A percentile compares a stretch with the other conserved stretches of the same genome.
Conservation (phyloP, 2,113 vertebrate species). For the Clinocottus analis region DNA sequence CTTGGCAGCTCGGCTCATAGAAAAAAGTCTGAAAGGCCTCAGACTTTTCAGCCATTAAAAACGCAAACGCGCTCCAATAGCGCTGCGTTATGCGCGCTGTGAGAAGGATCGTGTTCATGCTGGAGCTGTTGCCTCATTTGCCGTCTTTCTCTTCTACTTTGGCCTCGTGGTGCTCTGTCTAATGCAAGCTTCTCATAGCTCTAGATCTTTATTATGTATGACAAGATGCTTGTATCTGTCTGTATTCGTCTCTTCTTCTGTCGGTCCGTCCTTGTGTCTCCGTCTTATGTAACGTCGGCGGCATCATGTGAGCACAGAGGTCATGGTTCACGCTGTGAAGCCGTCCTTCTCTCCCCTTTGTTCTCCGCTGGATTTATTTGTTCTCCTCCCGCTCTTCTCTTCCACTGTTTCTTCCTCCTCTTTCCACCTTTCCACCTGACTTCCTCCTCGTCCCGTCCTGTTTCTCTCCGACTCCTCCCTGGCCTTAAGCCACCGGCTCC, state of each 20-base stretch:
- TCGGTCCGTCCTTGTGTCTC: background rate
- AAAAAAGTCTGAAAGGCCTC: background rate
- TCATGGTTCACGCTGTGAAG: constrained; percentile 53
- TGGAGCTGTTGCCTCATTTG: background rate
- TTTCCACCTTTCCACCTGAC: constrained; percentile 52
- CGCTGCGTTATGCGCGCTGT: background rate
- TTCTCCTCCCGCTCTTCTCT: constrained; percentile 17
- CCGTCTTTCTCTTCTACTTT: constrained; percentile 1
- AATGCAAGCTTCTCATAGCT: background rate
- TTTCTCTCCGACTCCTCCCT: constrained; percentile 57
- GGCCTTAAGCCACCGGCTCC: constrained; percentile 66
- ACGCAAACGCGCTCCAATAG: background rate
- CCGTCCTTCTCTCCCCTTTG: constrained; percentile 60
- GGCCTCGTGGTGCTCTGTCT: background rate
- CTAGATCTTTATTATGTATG: background rate
- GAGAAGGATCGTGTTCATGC: background rate
- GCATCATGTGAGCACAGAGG: constrained; percentile 68
- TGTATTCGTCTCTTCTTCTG: constrained; percentile 4
- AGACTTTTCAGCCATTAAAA: background rate
- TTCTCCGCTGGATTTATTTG: constrained; percentile 59
- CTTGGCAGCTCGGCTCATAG: background rate
- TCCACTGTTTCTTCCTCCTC: constrained; percentile 21
- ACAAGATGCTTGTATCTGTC: background rate
- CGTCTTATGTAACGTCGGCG: constrained; percentile 40
- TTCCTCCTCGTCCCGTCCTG: constrained; percentile 38